phyloP scores from a whole-genome alignment of 1,140 invertebrate genomes.

The Penaeus vannamei region DNA sequence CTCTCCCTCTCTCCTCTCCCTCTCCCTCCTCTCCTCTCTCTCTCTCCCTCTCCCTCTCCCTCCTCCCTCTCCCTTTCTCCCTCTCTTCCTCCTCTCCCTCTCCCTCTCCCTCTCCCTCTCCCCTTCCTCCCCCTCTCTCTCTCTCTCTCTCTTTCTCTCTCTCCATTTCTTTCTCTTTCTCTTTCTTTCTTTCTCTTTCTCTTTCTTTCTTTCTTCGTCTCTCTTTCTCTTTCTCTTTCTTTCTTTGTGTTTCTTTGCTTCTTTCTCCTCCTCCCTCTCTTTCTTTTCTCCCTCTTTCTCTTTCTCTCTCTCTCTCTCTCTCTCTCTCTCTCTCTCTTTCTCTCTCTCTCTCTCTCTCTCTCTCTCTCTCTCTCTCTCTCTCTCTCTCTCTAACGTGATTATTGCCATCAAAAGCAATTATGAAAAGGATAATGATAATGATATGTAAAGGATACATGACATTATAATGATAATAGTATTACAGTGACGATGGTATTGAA shows the following conservation, averaged over 20 bases:
- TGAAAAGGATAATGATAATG: no score
- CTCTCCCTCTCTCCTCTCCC: neutral
- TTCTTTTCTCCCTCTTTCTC: no score
- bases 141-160: neutral
- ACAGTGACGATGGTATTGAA: no score
- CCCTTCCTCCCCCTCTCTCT: neutral
- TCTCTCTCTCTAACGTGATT: no score
- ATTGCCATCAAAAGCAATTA: no score
- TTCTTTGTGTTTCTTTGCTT: no score
- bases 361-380: no score
- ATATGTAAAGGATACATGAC: no score
- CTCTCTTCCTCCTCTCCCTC: neutral
- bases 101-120: neutral
- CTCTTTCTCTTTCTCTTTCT: slow-evolving; percentile 30
- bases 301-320: no score
- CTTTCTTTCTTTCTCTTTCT: neutral
- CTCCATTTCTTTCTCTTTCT: neutral
- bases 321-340: no score
- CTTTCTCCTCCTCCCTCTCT: slow-evolving; percentile 19
- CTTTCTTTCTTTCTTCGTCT: neutral
- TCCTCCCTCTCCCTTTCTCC: neutral
- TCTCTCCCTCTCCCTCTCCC: neutral
- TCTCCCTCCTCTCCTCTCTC: neutral
- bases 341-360: no score
- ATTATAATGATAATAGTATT: no score